phyloP scores from a whole-genome alignment of 2,888 invertebrate species.

The Lordiphosa fenestrarum region DNA sequence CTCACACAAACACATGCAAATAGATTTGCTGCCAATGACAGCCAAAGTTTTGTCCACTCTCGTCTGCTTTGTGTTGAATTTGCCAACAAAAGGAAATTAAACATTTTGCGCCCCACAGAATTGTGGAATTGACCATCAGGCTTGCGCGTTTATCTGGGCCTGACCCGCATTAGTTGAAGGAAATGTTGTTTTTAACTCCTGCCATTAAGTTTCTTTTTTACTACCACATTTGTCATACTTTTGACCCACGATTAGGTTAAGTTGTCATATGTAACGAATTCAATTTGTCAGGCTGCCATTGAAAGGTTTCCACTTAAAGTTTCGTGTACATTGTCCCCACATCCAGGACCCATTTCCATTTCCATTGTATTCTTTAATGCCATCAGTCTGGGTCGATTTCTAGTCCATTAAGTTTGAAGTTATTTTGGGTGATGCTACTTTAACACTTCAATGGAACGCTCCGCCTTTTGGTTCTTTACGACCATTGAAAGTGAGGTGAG shows the following conservation, averaged over 20 bases:
- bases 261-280: conserved; percentile 45
- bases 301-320: conserved; percentile 17
- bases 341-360: conserved; percentile 24
- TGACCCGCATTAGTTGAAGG: conserved; percentile 14
- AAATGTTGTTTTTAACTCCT: background rate
- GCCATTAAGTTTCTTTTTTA: background rate
- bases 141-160: conserved; percentile 12
- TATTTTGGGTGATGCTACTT: conserved; percentile 53
- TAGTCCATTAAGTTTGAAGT: conserved; percentile 70
- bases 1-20: conserved; percentile 14
- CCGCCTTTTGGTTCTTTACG: conserved; percentile 23
- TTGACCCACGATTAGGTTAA: conserved; percentile 29
- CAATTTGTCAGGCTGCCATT: conserved; percentile 29
- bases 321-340: conserved; percentile 14
- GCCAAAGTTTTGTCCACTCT: conserved; percentile 3
- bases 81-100: conserved; percentile 64
- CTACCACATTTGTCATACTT: conserved; percentile 34
- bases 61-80: conserved; percentile 26
- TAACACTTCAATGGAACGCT: conserved; percentile 50
- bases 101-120: conserved; percentile 50
- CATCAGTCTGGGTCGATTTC: conserved; percentile 57
- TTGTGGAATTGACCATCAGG: conserved; percentile 37
- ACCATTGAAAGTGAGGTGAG: too few species aligned
- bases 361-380: conserved; percentile 54
- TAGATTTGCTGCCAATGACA: conserved; percentile 49